These are phyloP conservation scores for Pararge aegeria DNA, from an alignment of 1,140 invertebrate species.

Conservation along the genomic window DNA sequence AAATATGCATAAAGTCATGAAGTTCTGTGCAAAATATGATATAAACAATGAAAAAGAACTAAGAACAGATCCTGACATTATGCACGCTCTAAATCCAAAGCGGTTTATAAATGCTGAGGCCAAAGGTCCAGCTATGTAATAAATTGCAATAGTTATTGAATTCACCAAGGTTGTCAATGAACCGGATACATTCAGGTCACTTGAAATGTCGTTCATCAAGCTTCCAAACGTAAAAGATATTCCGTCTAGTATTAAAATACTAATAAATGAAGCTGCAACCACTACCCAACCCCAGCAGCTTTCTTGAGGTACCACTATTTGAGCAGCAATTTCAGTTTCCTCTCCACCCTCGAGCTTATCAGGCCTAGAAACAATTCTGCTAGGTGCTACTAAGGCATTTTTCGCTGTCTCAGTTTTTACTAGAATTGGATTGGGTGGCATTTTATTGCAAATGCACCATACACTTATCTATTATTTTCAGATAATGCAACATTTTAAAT, in stretches of 20 bases:
- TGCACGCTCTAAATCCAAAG: constrained; percentile 87
- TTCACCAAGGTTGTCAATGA: constrained; percentile 58
- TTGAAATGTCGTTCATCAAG: constrained; percentile 50
- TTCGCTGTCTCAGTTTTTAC: constrained; percentile 43
- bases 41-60: constrained; percentile 54
- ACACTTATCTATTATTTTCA: neutral
- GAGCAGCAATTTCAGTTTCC: constrained; percentile 68
- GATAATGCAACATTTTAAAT: no score
- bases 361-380: constrained; percentile 46
- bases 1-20: constrained; percentile 46
- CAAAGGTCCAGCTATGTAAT: constrained; percentile 84
- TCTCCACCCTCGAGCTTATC: constrained; percentile 56
- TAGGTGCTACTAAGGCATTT: constrained; percentile 44
- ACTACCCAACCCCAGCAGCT: constrained; percentile 71
- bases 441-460: constrained; percentile 11
- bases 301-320: constrained; percentile 62
- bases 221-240: constrained; percentile 64
- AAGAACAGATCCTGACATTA: constrained; percentile 82
- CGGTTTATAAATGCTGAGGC: constrained; percentile 86
- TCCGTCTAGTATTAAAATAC: constrained; percentile 61
- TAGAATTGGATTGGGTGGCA: constrained; percentile 41
- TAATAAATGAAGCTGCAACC: constrained; percentile 49
- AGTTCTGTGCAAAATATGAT: constrained; percentile 58
- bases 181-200: constrained; percentile 47
- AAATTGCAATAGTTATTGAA: constrained; percentile 61